Evolutionary conservation across 1,140 invertebrate species (phyloP).

Genomic region (Orius laevigatus): DNA sequence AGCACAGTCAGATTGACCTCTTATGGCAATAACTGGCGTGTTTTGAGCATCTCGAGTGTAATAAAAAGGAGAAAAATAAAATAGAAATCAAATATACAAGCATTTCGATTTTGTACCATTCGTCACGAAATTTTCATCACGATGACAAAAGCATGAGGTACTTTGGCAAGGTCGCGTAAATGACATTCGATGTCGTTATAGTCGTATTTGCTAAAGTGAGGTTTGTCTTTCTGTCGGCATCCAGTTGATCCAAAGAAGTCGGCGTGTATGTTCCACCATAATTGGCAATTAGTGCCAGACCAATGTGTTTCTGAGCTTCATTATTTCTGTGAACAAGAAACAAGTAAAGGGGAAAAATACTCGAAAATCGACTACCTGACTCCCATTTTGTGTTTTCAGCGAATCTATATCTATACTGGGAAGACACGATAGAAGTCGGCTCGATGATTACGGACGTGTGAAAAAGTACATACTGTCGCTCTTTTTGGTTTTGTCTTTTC

Average conservation of each 20-base stretch:
- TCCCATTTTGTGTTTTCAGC: constrained; percentile 40
- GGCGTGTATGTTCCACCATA: constrained; percentile 76
- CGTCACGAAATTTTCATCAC: constrained; percentile 73
- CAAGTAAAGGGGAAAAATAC: not conserved
- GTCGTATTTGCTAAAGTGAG: constrained; percentile 69
- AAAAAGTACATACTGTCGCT: constrained; percentile 90
- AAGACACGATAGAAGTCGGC: constrained; percentile 79
- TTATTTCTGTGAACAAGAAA: constrained; percentile 62
- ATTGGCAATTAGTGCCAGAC: constrained; percentile 79
- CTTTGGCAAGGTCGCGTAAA: constrained; percentile 48
- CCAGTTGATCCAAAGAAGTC: constrained; percentile 76
- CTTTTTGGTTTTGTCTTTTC: constrained; percentile 60
- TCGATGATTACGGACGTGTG: constrained; percentile 87
- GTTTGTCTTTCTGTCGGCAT: constrained; percentile 67
- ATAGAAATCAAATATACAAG: too few species aligned
- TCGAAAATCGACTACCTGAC: not conserved
- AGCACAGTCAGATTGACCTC: too few species aligned
- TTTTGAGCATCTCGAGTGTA: too few species aligned
- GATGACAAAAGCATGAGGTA: constrained; percentile 70
- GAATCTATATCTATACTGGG: constrained; percentile 63
- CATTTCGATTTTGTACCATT: too few species aligned
- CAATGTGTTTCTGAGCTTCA: constrained; percentile 86
- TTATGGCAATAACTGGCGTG: too few species aligned
- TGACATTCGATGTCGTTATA: constrained; percentile 84
- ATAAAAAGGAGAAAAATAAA: constrained; percentile 24